Evolutionary conservation across 2,888 invertebrate species (phyloP), one percentile per base, ranked within the genome.

Genomic region (Leptothorax acervorum): DNA sequence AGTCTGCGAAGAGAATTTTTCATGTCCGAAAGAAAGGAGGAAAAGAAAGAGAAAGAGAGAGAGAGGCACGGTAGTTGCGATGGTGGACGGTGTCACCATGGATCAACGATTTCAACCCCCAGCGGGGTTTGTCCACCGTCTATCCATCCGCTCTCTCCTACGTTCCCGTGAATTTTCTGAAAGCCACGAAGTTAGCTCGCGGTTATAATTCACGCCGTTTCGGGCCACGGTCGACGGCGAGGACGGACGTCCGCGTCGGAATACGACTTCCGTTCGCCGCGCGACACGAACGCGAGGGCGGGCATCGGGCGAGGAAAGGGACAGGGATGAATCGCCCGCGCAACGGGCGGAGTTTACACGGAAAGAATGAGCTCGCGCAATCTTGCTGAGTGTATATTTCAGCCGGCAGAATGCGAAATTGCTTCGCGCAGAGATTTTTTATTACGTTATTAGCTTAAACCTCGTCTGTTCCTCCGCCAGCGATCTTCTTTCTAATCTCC

Each of bases 351-450:
- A 15, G 31, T 68, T 76, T 62, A 73, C 62, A 39, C 18, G 70
- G 79, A 78, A 87, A 84, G 88, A 83, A 84, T 87, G 70, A 70
- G 35, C 74, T 60, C 79, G 88, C 85, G 85, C 90, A 90, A 91
- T 92, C 92, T 92, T 92, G 90, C 89, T 73, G 84, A 88, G 87
- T 88, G 85, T 89, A 88, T 92, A 92, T 91, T 92, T 92, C 88
- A 90, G 83, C 83, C 86, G 86, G 85, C 85, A 89, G 88, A 92
- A 92, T 90, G 90, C 85, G 88, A 92, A 89, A 92, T 92, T 90
- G 88, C 90, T 89, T 85, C 81, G 82, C 81, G 82, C 39, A 82
- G 75, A 81, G 85, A 87, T 83, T 89, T 91, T 88, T 89, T 85
- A 82, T 90, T 84, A 84, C 86, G 82, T 86, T 87, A 87, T 91